phyloP scores from a whole-genome alignment of 2,797 vertebrate species.

The Diplodus sargus region DNA sequence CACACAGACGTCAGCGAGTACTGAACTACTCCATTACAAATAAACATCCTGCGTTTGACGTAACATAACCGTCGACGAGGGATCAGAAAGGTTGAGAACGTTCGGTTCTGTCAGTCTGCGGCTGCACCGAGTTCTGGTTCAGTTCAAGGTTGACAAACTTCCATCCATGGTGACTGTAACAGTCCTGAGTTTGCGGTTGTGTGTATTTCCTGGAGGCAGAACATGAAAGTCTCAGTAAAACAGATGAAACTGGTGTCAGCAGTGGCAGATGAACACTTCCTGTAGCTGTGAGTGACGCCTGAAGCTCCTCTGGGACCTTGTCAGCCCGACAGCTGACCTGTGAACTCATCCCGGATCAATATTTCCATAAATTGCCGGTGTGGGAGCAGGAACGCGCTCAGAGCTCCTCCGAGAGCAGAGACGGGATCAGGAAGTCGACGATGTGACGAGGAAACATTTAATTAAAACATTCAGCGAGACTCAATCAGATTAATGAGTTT shows the following conservation, averaged over 20 bases:
- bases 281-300: neutral
- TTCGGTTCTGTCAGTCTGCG: too few species aligned
- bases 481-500: conserved; percentile 2
- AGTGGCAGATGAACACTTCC: neutral
- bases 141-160: too few species aligned
- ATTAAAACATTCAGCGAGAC: conserved; percentile 31
- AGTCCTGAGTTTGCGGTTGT: neutral
- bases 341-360: neutral
- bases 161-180: too few species aligned
- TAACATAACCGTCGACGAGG: too few species aligned
- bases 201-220: neutral
- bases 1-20: too few species aligned
- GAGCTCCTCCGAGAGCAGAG: neutral
- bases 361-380: neutral
- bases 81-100: too few species aligned
- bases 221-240: too few species aligned
- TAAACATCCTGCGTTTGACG: too few species aligned
- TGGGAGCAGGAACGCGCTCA: neutral
- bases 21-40: too few species aligned
- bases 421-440: neutral
- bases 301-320: neutral
- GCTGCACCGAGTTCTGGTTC: too few species aligned
- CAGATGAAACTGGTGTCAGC: neutral
- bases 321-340: neutral
- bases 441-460: conserved; percentile 27